Evolutionary conservation across 2,113 vertebrate species (phyloP).

Genomic region (Vidua chalybeata): DNA sequence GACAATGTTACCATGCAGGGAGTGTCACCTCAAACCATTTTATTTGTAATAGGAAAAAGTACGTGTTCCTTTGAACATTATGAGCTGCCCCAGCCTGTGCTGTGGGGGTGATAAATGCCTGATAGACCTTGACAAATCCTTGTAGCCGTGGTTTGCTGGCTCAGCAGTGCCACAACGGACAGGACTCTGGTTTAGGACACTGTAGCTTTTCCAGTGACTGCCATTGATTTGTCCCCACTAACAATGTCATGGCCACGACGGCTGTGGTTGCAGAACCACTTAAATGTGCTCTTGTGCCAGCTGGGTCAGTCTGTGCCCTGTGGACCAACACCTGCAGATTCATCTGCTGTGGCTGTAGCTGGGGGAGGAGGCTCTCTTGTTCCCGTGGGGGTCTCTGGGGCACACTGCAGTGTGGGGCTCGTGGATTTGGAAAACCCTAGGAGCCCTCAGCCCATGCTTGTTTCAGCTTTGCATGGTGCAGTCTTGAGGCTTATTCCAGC

Average conservation of each 20-base stretch:
- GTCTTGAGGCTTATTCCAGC: not conserved
- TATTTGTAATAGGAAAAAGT: not conserved
- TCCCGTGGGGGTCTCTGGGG: not conserved
- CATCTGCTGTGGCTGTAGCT: fast-evolving
- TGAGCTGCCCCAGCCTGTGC: not conserved
- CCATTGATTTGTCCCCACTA: not conserved
- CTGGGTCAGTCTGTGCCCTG: not conserved
- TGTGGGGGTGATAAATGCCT: not conserved
- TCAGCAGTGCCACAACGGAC: fast-evolving
- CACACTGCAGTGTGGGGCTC: fast-evolving
- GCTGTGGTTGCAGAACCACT: not conserved
- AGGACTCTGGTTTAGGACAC: not conserved
- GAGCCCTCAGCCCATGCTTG: not conserved
- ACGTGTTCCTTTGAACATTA: not conserved
- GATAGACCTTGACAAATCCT: not conserved
- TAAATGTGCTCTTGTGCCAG: not conserved
- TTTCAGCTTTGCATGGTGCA: not conserved
- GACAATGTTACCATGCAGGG: not conserved
- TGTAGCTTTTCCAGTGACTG: not conserved
- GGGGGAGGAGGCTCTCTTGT: not conserved
- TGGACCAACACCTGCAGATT: fast-evolving
- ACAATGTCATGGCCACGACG: fast-evolving
- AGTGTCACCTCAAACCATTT: not conserved
- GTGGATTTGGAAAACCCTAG: fast-evolving
- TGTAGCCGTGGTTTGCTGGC: not conserved